Evolutionary conservation across 2,113 vertebrate species (phyloP), one percentile per base, ranked within the genome.

Genomic region (Pseudorectes ferrugineus): DNA sequence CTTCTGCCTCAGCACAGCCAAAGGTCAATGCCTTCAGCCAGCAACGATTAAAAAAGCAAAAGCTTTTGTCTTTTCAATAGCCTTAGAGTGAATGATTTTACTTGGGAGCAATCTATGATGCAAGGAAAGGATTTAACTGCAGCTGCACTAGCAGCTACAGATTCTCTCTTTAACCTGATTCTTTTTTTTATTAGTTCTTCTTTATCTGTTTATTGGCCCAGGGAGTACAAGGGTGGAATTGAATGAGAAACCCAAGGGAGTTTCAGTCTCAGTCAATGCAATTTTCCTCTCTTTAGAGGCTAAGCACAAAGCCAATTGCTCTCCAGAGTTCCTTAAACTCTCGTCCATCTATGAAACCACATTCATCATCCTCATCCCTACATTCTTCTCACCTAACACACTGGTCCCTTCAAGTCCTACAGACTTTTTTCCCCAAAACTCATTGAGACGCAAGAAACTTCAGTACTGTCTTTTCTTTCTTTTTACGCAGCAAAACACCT

Each of bases 181-280:
- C 15, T 75, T 81, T 63, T 70, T 75, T 82, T 91, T 91, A 93
- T 95, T 96, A 85, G 75, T 92, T 94, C 62, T 92, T 93, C 85
- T 93, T 95, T 93, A 95, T 93, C 75, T 89, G 78, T 91, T 95
- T 94, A 93, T 83, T 89, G 89, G 82, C 59, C 78, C 88, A 94
- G 43, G 18, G 78, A 88, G 58, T 66, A 82, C 51, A 92, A 95
- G 52, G 71, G 29, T 88, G 78, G 88, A 88, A 94, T 84, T 95
- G 78, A 96, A 89, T 88, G 63, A 85, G 78, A 88, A 94, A 93
- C 92, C 35, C 78, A 95, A 73, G 88, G 46, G 89, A 94, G 51
- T 63, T 89, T 92, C 88, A 88, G 57, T 72, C 74, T 91, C 70
- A 73, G 86, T 67, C 86, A 95, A 92, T 59, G n/a, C 31, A 74